Evolutionary conservation across 2,113 vertebrate genomes (phyloP), one percentile per base, ranked within the genome.

Genomic region (Ovibos moschatus): DNA sequence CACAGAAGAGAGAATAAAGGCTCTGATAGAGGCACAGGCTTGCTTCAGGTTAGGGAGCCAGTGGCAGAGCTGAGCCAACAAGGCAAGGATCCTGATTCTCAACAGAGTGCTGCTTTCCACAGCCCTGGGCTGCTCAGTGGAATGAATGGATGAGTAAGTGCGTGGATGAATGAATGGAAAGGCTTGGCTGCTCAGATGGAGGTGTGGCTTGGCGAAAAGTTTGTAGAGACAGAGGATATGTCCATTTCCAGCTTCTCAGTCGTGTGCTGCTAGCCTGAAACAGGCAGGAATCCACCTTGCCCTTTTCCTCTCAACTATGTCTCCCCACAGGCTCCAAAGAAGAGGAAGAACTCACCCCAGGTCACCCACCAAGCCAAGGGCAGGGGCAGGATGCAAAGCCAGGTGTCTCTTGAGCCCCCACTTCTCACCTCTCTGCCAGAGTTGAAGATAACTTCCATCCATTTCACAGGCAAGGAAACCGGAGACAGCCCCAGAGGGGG

Each of bases 401-500:
- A 43, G 71, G 83, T 93, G 84, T 97, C 93, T 93, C 87, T 83
- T 5, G 58, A 86, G 51, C 58, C 83, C 58, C 93, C 25, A 51
- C 40, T 91, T 67, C 76, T 93, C 87, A 94, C 85, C 33, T 89
- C 62, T 94, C 95, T 96, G 86, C 89, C 87, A 95, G 94, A 97
- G 71, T 81, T 64, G 81, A 98, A 96, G 95, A 97, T 91, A 79
- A 96, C 82, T 95, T 97, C 83, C 89, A 97, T 95, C 93, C 79
- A 97, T 95, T 97, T 94, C 97, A 89, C 84, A 96, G 95, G 84
- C 94, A 89, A 97, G 94, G 92, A 98, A 97, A 96, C 78, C 30
- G 74, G 94, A 98, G 96, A 97, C 93, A 98, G 97, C 84, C 97
- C 97, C 97, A 96, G 91, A 95, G 95, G 91, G 97, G 86, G 83